A percentile compares a stretch with the other conserved stretches of the same genome.
phyloP scores from a whole-genome alignment of 2,888 invertebrate species.

The Hirudinaria manillensis region DNA sequence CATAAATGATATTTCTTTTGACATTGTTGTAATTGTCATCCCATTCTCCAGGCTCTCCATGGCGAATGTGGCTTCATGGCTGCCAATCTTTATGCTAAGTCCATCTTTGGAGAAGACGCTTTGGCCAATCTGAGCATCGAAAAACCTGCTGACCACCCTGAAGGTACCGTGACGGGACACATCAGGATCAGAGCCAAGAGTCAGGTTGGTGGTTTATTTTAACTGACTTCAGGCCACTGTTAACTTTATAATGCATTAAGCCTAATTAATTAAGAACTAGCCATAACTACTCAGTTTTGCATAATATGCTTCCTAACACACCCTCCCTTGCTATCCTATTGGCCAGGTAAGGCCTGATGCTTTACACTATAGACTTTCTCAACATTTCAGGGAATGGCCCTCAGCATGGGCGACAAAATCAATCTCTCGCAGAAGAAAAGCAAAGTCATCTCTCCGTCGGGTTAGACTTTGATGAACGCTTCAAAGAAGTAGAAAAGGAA shows the following conservation, averaged over 20 bases:
- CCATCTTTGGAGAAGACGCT: slow-evolving; percentile 92
- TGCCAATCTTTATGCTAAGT: slow-evolving; percentile 96
- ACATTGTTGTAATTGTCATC: no score
- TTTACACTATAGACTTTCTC: neutral
- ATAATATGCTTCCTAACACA: no score
- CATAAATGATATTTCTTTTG: no score
- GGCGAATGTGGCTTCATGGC: slow-evolving; percentile 99
- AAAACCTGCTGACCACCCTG: slow-evolving; percentile 59
- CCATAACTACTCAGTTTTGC: neutral
- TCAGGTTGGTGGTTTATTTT: slow-evolving; percentile 63
- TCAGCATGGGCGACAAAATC: slow-evolving; percentile 95
- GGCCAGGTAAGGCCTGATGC: no score
- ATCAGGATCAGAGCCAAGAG: slow-evolving; percentile 96
- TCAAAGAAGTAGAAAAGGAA: neutral
- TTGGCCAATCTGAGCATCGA: slow-evolving; percentile 97
- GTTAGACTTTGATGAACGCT: neutral
- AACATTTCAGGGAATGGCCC: slow-evolving; percentile 83
- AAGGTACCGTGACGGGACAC: slow-evolving; percentile 87
- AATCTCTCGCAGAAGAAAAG: slow-evolving; percentile 60
- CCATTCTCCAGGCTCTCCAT: slow-evolving; percentile 67
- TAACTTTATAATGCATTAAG: neutral
- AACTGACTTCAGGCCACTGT: neutral
- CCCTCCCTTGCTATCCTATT: no score
- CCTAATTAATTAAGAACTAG: neutral
- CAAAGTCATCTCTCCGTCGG: slow-evolving; percentile 14